Evolutionary conservation across 1,140 invertebrate genomes (phyloP), one percentile per base, ranked within the genome.

Genomic region (Steinernema feltiae): DNA sequence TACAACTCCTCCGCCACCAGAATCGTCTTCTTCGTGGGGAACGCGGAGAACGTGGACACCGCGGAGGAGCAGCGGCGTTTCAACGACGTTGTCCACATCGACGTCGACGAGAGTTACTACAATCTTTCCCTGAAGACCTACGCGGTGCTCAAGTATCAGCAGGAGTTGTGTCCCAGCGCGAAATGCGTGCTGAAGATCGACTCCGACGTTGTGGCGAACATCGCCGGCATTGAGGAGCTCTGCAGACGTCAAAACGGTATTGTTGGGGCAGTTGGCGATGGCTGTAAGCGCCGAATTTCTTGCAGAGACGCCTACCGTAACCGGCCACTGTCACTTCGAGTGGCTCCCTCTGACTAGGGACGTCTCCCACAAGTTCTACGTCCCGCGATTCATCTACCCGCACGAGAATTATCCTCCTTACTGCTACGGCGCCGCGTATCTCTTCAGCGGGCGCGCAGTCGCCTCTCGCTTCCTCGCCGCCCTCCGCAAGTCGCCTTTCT

Each of bases 41-140:
- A 21, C 7, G 24, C 15, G 53, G 24, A 63, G 53, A 21, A n/a
- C n/a, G n/a, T 41, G 35, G 7, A 41, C 15, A 15, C 12, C 53
- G n/a, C 15, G 24, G 12, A 27, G 53, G 24, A 63, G 24, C 24
- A 27, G 12, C 7, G 2, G 24, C 12, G 24, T n/a, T 63, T n/a
- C 53, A 27, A 27, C 53, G 53, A 63, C 53, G 24, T 63, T 27
- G 24, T 63, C 24, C 24, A 15, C 53, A 27, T 63, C 2, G 24
- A 63, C 53, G 24, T n/a, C 53, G 24, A 63, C 53, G 53, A 63
- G 24, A 27, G 53, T 63, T 63, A 63, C 53, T 63, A 63, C 53
- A 63, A 63, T 21, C 53, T 63, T 3, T n/a, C 53, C 15, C 3
- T 63, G 53, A 63, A 63, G 53, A 63, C 53, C 15, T 63, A 63